These are phyloP conservation scores for Trididemnum nubilum DNA, from an alignment of 23 tunicate genomes.

Conservation along the genomic window DNA sequence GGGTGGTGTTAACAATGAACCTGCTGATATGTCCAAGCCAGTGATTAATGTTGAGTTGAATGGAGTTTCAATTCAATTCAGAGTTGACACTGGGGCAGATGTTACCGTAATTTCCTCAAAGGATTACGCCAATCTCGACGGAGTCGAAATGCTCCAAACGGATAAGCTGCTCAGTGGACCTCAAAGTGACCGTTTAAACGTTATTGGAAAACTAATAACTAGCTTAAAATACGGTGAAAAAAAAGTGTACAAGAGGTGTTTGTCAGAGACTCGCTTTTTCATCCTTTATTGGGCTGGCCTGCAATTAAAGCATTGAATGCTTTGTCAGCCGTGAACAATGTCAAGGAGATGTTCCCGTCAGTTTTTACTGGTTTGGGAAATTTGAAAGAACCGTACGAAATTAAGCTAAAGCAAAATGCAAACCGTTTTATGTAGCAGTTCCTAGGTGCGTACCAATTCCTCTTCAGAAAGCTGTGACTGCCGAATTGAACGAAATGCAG, in stretches of 20 bases:
- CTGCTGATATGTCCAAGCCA: background rate
- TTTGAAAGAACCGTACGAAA: background rate
- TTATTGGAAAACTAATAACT: constrained; percentile 1
- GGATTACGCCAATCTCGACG: background rate
- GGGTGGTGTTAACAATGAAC: background rate
- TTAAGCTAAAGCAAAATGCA: constrained; percentile 21
- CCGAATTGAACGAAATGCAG: constrained; percentile 32
- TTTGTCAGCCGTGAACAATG: background rate
- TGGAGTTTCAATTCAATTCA: background rate
- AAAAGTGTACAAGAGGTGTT: background rate
- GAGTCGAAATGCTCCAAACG: background rate
- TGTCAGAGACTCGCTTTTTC: background rate
- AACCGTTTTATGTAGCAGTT: constrained; percentile 17
- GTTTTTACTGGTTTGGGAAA: constrained; percentile 29
- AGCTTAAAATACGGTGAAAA: background rate
- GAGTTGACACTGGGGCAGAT: constrained; percentile 41
- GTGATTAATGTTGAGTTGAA: background rate
- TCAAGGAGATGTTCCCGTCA: background rate
- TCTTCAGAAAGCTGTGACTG: constrained; percentile 11
- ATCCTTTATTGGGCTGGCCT: constrained; percentile 39
- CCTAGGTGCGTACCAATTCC: constrained; percentile 48
- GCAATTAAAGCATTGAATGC: constrained; percentile 12
- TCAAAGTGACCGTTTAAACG: background rate
- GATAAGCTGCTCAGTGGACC: background rate
- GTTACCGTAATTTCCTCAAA: constrained; percentile 15